phyloP scores from a whole-genome alignment of 2,888 invertebrate genomes.

The Nephrocerus scutellatus region DNA sequence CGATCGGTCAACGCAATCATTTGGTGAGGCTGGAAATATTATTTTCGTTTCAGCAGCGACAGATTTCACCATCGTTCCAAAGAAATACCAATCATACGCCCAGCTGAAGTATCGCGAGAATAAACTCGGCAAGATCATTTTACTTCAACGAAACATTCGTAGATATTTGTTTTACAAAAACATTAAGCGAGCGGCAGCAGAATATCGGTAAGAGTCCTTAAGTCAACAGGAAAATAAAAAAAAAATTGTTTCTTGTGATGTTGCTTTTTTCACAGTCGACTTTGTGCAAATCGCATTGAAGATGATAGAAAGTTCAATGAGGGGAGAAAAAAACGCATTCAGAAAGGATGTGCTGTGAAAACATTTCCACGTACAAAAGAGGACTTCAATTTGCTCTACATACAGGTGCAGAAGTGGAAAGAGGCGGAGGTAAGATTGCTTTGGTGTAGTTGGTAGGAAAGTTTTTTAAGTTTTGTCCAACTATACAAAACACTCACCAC shows the following conservation, averaged over 20 bases:
- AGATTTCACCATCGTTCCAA: conserved; percentile 56
- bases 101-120: conserved; percentile 55
- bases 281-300: conserved; percentile 46
- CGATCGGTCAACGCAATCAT: conserved; percentile 42
- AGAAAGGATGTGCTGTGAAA: conserved; percentile 57
- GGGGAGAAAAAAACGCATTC: conserved; percentile 40
- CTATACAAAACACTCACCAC: no score
- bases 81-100: conserved; percentile 60
- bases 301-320: conserved; percentile 34
- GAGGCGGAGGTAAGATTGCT: conserved; percentile 32
- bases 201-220: conserved; percentile 44
- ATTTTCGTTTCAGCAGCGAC: conserved; percentile 53
- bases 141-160: conserved; percentile 57
- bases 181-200: conserved; percentile 49
- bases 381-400: conserved; percentile 69
- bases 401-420: conserved; percentile 47
- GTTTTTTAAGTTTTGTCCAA: neutral
- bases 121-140: conserved; percentile 52
- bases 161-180: conserved; percentile 46
- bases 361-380: conserved; percentile 63
- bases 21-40: conserved; percentile 40
- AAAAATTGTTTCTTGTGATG: no score
- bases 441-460: no score
- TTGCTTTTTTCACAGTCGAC: conserved; percentile 38
- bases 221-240: neutral